Base-by-base conservation (phyloP, 2,888 invertebrate genomes). In the Sicus ferrugineus region DNA sequence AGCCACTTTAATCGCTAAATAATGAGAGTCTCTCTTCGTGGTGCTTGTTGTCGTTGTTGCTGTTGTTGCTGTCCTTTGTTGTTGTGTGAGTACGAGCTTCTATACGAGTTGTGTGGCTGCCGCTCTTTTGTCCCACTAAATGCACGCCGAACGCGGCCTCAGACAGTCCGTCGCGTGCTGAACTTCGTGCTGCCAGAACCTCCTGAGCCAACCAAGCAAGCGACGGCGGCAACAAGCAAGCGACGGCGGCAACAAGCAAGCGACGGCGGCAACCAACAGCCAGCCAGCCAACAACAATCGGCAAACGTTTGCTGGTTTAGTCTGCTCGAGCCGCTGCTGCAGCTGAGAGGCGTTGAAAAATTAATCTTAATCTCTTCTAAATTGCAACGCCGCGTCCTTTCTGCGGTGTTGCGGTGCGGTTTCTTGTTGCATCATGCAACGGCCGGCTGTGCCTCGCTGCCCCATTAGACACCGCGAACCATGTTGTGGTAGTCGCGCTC, bases 361-460 rank as follows among this genome's bases (percentile, higher is more conserved):
- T 74, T 76, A 76, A 76, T 76, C 75, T 76, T 76, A 75, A 75
- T 75, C 74, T 76, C 73, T 73, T 76, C 74, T 73, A 74, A 74
- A 75, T 75, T 74, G 73, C 75, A 74, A 71, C 73, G 74, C 72
- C 71, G 70, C 73, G 72, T 72, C 72, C 58, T 66, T 72, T 66
- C 69, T 50, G 65, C 42, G 66, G 62, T 26, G 64, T 67, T 26
- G 23, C 31, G 65, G n/a, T 48, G 58, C 19, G 54, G 52, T 69
- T 50, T 63, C 58, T 26, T 67, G 63, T 31, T 54, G 42, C 6
- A 48, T 56, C 14, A 54, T 67, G n/a, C 16, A 38, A 21, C 38
- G 62, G 23, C 26, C 34, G 66, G 54, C 56, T 46, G 70, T 52
- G 26, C 52, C 34, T 63, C 42, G 34, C 59, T 59, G 19, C 30